Base-by-base conservation (phyloP, 2,888 invertebrate species). In the Brenthis ino region DNA sequence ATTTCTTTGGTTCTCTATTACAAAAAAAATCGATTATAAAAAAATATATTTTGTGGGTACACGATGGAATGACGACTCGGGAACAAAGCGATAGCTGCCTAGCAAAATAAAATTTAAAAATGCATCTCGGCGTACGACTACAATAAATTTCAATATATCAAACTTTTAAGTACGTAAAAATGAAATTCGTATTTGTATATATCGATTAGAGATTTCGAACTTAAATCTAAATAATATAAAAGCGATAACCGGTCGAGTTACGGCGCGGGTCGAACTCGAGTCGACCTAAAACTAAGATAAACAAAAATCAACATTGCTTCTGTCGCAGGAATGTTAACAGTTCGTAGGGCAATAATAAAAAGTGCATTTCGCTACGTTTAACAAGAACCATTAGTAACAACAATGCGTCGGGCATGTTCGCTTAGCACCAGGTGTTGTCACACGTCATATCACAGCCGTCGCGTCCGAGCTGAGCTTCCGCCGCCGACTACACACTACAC, bases 261-360 rank as follows among this genome's bases (percentile, higher is more conserved):
- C 57, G 57, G 86, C 86, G 84, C 82, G 83, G 83, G 80, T 82
- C 81, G 80, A 80, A 82, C 83, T 81, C 79, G 80, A 80, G 85
- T 88, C 86, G 83, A 84, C 81, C 85, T 86, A 86, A 84, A 88
- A 87, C 86, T 91, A 91, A 63, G 76, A 85, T 85, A 88, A 91
- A 90, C 87, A 91, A 90, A 90, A 91, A 85, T 87, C 88, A 91
- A 91, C 90, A 87, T 89, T 87, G 86, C 83, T 85, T 87, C 89
- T 84, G 85, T 85, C 86, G 88, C 87, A 88, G 92, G 92, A 92
- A 92, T 92, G 92, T 92, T 89, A 91, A 91, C 86, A 91, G 88
- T 87, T 85, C 85, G 85, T 84, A 85, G 86, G 88, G 88, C 86
- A 86, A 88, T 85, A 85, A 86, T 87, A 88, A 90, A 91, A 85